Base-by-base conservation (phyloP, 2,797 vertebrate species). In the Urophycis tenuis region DNA sequence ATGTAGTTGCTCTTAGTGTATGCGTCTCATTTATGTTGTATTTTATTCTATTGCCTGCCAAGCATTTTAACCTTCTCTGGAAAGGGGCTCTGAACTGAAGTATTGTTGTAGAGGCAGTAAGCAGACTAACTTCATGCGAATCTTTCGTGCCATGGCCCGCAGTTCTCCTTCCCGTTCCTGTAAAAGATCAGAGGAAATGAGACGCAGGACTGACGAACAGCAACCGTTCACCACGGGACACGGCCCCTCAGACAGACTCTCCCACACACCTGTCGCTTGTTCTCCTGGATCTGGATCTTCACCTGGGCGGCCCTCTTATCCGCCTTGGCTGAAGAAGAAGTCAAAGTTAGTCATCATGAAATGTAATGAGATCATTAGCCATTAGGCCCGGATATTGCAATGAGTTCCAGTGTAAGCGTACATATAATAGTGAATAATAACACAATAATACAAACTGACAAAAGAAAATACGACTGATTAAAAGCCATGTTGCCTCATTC, bases 121-220 rank as follows among this genome's bases (percentile, higher is more conserved):
- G n/a, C 7, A 73, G 5, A 67, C 93, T 95, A 94, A 98, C 96
- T 98, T 98, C 95, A 97, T 96, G 31, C 96, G 95, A 80, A 98
- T 98, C 87, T 97, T 97, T 80, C 96, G 94, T 82, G 96, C 96
- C 96, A 98, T 97, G 86, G 96, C 96, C 41, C 96, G 92, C 0
- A 98, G 93, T 78, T 97, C 96, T 17, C 96, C 96, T 77, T 97
- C 96, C 29, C 96, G 92, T 80, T 98, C 96, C 96, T 98, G 88
- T 36, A 73, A 84, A 74, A n/a, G n/a, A n/a, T n/a, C 41, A 84
- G 70, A 0, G 81, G 17, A 33, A 64, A 76, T 81, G n/a, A 82
- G 74, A 4, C 33, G 74, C 78, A 76, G 45, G 3, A 25, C 45
- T 71, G 45, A 64, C 70, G 29, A 72, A 64, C n/a, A 8, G 19